These are phyloP conservation scores for Tupiocoris notatus DNA, from an alignment of 2,888 invertebrate species.

Conservation along the genomic window DNA sequence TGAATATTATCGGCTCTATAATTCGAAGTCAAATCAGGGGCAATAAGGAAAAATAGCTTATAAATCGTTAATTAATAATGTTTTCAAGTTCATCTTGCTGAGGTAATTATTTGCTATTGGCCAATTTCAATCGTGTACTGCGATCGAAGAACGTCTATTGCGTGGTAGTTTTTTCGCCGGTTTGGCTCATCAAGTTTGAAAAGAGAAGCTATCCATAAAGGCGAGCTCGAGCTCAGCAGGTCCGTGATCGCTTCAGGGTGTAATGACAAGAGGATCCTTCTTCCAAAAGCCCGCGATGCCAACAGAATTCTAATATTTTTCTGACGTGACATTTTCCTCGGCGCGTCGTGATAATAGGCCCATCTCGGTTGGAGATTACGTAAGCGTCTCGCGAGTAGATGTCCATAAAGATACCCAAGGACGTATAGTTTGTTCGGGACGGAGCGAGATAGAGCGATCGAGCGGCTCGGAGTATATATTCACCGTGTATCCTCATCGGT, in stretches of 20 bases:
- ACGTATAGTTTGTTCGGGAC: neutral
- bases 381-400: conserved; percentile 15
- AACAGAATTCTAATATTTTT: conserved; percentile 33
- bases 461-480: neutral
- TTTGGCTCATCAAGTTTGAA: too few species aligned
- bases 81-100: too few species aligned
- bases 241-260: conserved; percentile 34
- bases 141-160: too few species aligned
- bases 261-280: conserved; percentile 20
- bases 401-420: conserved; percentile 37
- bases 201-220: neutral
- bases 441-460: neutral
- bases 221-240: neutral
- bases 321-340: conserved; percentile 39
- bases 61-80: too few species aligned
- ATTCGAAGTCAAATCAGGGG: too few species aligned
- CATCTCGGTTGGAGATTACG: conserved; percentile 11
- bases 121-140: too few species aligned
- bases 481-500: neutral
- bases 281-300: neutral
- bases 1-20: too few species aligned
- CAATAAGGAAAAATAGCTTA: too few species aligned
- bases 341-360: conserved; percentile 23
- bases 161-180: too few species aligned
- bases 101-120: too few species aligned